These are phyloP conservation scores for Nephrotoma flavescens DNA, from an alignment of 2,888 invertebrate genomes.

Conservation along the genomic window DNA sequence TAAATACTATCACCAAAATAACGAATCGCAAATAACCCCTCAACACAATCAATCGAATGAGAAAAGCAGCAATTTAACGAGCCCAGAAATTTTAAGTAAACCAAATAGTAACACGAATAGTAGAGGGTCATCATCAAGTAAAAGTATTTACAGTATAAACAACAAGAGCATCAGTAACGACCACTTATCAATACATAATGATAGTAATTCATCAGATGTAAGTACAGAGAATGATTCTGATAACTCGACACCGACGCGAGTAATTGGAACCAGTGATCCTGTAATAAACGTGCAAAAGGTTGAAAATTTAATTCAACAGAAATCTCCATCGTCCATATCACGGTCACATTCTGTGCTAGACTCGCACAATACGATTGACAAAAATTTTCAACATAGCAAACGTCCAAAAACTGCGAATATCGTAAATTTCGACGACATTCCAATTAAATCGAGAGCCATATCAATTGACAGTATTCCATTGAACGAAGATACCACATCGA, in stretches of 20 bases:
- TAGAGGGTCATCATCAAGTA: background rate
- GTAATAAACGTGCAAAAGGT: background rate
- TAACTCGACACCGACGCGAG: conserved; percentile 11
- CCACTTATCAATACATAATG: background rate
- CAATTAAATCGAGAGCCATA: background rate
- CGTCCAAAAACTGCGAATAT: conserved; percentile 1
- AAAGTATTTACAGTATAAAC: background rate
- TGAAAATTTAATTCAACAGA: background rate
- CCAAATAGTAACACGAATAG: background rate
- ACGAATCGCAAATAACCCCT: background rate
- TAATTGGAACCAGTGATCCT: conserved; percentile 5
- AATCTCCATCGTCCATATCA: background rate
- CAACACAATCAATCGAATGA: background rate
- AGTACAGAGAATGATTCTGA: conserved; percentile 9
- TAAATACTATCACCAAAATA: background rate
- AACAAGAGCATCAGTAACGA: background rate
- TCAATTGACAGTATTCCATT: background rate
- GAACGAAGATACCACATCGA: background rate
- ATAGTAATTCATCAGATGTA: conserved; percentile 8
- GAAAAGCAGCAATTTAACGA: background rate
- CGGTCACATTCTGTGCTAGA: background rate
- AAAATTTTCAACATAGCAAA: background rate
- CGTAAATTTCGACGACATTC: background rate
- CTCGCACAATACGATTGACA: background rate
- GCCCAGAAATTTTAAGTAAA: background rate